Base-by-base conservation (phyloP, 2,888 invertebrate species). In the Hypolimnas misippus region DNA sequence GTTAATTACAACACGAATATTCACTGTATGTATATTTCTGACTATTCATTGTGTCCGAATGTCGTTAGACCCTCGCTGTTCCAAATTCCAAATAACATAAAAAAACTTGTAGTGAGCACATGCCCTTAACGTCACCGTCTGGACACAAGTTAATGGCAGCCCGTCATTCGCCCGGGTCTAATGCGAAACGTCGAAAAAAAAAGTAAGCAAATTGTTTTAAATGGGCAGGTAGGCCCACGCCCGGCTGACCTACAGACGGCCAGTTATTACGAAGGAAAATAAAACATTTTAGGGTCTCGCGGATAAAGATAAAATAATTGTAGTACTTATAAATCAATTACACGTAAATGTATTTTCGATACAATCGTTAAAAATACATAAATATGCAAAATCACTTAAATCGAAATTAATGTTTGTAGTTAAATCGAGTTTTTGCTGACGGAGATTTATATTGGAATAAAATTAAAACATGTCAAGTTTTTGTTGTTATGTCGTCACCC, bases 141-240 rank as follows among this genome's bases (percentile, higher is more conserved):
- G 76, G 74, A 67, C 76, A 70, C 75, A 71, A 75, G 72, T 74
- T 87, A 84, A 87, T 86, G 81, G 81, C 82, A 69, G 73, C 65
- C 77, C 83, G 83, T 83, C 81, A 83, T 79, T 78, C 76, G 76
- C 69, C 72, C 71, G 75, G 68, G 72, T 76, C 85, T 86, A 84
- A 87, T 82, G 82, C 76, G 74, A 73, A 73, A 70, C 80, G 76
- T 74, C 76, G 76, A 77, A 74, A 77, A 84, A n/a, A 85, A 84
- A 85, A 83, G 77, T 77, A 76, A 75, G 76, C 82, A 89, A 90
- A 91, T 91, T 91, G 88, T 89, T 91, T 90, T 87, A 90, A 90
- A 91, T 88, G 87, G 76, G 80, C 89, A 89, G 89, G 87, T 86
- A 86, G 83, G 82, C 80, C 76, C 82, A 74, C 81, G 84, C 79